These are phyloP conservation scores for Mergus octosetaceus DNA, from an alignment of 2,797 vertebrate genomes.

Conservation along the genomic window DNA sequence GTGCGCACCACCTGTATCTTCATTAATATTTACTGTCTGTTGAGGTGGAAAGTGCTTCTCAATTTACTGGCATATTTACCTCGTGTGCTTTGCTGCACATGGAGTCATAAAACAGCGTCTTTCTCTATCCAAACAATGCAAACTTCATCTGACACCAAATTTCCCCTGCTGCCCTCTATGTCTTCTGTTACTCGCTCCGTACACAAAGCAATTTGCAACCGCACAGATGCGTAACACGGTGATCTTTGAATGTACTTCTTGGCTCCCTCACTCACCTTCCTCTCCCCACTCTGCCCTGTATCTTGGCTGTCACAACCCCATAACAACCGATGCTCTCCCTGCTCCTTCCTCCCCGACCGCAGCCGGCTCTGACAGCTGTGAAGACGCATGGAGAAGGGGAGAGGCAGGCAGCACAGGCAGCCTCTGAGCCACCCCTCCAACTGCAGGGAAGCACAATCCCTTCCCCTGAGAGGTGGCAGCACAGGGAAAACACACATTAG, in stretches of 20 bases:
- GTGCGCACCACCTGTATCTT: neutral
- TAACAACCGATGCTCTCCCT: rapidly evolving
- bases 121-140: constrained; percentile 16
- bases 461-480: rapidly evolving
- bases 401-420: neutral
- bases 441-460: rapidly evolving
- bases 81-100: constrained; percentile 25
- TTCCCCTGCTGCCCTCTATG: neutral
- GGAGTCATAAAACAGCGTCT: neutral
- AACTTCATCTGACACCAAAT: constrained; percentile 5
- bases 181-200: rapidly evolving
- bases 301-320: neutral
- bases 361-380: rapidly evolving
- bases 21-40: constrained; percentile 63
- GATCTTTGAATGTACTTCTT: neutral
- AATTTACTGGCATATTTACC: constrained; percentile 61
- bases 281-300: neutral
- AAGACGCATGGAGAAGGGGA: rapidly evolving
- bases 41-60: constrained; percentile 20
- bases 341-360: neutral
- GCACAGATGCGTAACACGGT: neutral
- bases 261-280: neutral
- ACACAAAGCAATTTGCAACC: constrained; percentile 33
- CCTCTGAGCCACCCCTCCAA: no score
- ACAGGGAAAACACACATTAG: neutral